Base-by-base conservation (phyloP, 2,888 invertebrate genomes). In the Uropetala carovei region DNA sequence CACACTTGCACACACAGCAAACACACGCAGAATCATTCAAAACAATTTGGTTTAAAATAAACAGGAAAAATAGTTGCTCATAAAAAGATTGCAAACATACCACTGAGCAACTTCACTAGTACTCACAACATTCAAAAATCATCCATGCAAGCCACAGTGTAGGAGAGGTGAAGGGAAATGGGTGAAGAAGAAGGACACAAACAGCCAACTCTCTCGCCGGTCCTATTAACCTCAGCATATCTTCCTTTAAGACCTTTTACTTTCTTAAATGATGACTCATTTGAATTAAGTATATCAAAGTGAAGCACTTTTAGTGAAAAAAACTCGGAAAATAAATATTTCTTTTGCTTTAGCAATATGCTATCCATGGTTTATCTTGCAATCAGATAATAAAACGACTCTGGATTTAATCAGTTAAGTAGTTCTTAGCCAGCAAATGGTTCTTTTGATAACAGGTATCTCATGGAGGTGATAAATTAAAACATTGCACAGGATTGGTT, bases 101-200 rank as follows among this genome's bases (percentile, higher is more conserved):
- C 43, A 68, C 43, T 60, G 64, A 89, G 89, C 64, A 89, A 89
- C 89, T 1, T 8, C 4, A 43, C 60, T 43, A 27, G 64, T 13
- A 68, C 64, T 64, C 86, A 60, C 68, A 68, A 68, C 89, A 89
- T 89, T 89, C 89, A 89, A 18, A 89, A 68, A 64, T 10, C 89
- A 89, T 89, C 64, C 89, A 89, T 43, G 89, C 89, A 89, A 89
- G 89, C 89, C 89, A 89, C 89, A 64, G 68, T 60, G 60, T 16
- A 43, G 89, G 89, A 2, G 7, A n/a, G 13, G 64, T 60, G 89
- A 56, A 13, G n/a, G 89, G 89, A n/a, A n/a, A 89, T 4, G 83
- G 18, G 43, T 43, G 30, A 89, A 64, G 60, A 27, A 60, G 4
- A 14, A 30, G 30, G 89, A 27, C 0, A 89, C 43, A 75, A 22